Evolutionary conservation across 2,113 vertebrate species (phyloP), one percentile per base, ranked within the genome.

Genomic region (Cottus gobio): DNA sequence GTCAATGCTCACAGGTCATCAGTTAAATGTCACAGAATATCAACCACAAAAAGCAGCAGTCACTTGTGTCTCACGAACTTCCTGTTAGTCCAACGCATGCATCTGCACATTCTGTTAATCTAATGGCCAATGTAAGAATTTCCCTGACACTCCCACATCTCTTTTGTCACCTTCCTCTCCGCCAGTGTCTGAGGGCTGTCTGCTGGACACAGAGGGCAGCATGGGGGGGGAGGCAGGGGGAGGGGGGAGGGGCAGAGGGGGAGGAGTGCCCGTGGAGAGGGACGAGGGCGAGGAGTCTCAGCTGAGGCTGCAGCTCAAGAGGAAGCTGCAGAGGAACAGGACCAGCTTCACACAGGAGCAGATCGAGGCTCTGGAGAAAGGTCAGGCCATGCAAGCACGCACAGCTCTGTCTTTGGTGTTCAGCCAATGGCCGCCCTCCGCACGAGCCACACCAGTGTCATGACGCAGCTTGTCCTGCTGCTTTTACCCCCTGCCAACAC

Each of bases 291-390:
- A 96, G 46, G 95, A 96, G 86, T 95, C 96, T 77, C 96, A 96
- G 87, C 94, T 96, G 84, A 93, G 95, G 74, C 92, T 96, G 86
- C 96, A 96, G 93, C 94, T 96, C 73, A 96, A 96, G 91, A 95
- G 96, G 86, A 96, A 96, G 87, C 92, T 96, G 80, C 96, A 96
- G 89, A 95, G 96, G 77, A 96, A 96, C 94, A 84, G 96, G 79
- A 96, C 96, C 22, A 96, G 96, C 85, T 96, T 96, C 88, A 96
- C 95, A 11, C 95, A 95, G 91, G 96, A 96, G 87, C 96, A 96
- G 93, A 96, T 96, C 46, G 96, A 96, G 88, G 95, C 96, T 52
- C 87, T 96, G 90, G 96, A 96, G 88, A 96, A 96, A 95, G 96
- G 96, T 96, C 85, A 89, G 84, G 71, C 76, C 85, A 71, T 39